Conservation (phyloP, 2,797 vertebrate species). For the Diplodus sargus region DNA sequence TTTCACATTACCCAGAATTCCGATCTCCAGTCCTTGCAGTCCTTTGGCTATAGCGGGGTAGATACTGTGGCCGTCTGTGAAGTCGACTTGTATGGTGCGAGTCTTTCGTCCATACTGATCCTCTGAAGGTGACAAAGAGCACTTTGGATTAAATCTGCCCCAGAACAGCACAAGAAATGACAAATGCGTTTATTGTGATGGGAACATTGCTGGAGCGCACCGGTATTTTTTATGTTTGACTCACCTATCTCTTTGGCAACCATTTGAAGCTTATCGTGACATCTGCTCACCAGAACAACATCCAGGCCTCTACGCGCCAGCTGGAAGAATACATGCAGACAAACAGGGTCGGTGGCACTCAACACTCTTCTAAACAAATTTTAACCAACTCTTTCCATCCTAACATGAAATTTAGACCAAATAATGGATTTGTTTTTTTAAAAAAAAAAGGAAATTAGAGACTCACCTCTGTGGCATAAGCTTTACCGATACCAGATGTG, state of each 20-base stretch:
- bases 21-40: constrained; percentile 84
- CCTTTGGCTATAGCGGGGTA: constrained; percentile 79
- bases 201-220: not conserved
- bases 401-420: not conserved
- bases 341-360: constrained; percentile 4
- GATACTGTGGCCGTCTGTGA: constrained; percentile 80
- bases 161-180: not conserved
- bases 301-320: constrained; percentile 87
- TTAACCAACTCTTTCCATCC: not conserved
- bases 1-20: constrained; percentile 85
- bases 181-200: not conserved
- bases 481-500: constrained; percentile 86
- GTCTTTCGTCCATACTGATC: constrained; percentile 74
- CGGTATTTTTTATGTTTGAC: constrained; percentile 11
- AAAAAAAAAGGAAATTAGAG: not conserved
- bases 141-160: not conserved
- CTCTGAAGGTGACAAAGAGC: constrained; percentile 70
- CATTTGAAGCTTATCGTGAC: constrained; percentile 75
- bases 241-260: constrained; percentile 85
- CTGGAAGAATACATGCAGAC: constrained; percentile 66
- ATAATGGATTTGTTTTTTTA: not conserved
- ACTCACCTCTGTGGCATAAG: constrained; percentile 86
- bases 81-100: constrained; percentile 83
- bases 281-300: constrained; percentile 85
- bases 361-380: not conserved